Percentiles rank a stretch among this genome's conserved stretches.
phyloP scores from a whole-genome alignment of 2,888 invertebrate genomes.

The Monoplex corrugatus region DNA sequence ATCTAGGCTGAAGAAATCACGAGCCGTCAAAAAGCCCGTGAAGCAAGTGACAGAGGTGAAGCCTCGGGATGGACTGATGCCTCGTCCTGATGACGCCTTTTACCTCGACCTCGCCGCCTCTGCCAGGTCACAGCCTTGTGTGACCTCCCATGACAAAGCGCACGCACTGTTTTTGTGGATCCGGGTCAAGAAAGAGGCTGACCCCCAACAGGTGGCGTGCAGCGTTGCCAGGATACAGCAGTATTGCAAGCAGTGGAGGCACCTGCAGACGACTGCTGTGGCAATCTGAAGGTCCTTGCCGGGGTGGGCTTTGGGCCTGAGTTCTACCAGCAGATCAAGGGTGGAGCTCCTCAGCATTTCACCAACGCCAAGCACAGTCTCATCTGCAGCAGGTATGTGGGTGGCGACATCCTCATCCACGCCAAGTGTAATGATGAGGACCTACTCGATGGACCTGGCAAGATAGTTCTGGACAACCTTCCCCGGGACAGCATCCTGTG shows the following conservation, averaged over 20 bases:
- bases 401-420: slow-evolving; percentile 57
- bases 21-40: neutral
- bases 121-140: slow-evolving; percentile 33
- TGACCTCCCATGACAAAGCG: slow-evolving; percentile 12
- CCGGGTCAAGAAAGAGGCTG: slow-evolving; percentile 16
- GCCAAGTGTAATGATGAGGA: slow-evolving; percentile 55
- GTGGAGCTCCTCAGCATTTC: slow-evolving; percentile 48
- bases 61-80: neutral
- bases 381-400: slow-evolving; percentile 27
- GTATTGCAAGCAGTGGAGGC: slow-evolving; percentile 9
- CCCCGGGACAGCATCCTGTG: slow-evolving; percentile 50
- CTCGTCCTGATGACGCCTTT: neutral
- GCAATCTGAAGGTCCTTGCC: slow-evolving; percentile 39
- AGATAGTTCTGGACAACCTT: slow-evolving; percentile 47
- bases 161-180: slow-evolving; percentile 47
- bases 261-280: neutral
- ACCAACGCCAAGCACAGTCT: slow-evolving; percentile 42
- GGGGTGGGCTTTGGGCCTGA: slow-evolving; percentile 59
- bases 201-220: slow-evolving; percentile 18
- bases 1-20: neutral
- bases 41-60: neutral
- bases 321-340: slow-evolving; percentile 47
- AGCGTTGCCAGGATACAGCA: slow-evolving; percentile 8
- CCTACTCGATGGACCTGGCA: slow-evolving; percentile 51
- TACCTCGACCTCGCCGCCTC: slow-evolving; percentile 24